phyloP scores from a whole-genome alignment of 2,113 vertebrate genomes.

The Bufo gargarizans region DNA sequence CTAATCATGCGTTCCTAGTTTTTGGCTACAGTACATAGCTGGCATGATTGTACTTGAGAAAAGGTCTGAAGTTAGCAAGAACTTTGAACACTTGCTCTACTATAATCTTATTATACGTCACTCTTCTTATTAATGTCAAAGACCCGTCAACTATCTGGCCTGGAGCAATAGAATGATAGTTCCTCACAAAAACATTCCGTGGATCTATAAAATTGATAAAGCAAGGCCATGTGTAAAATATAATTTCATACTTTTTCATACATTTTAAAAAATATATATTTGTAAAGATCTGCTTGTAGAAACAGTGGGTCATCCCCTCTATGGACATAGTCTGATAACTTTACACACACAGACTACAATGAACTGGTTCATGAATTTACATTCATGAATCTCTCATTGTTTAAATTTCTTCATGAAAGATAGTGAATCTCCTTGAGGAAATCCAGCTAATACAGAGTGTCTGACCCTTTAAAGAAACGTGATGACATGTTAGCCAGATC shows the following conservation, averaged over 20 bases:
- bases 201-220: conserved; percentile 5
- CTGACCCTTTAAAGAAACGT: not conserved
- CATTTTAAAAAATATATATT: not conserved
- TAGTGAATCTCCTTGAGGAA: not conserved
- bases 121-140: conserved; percentile 32
- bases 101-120: conserved; percentile 21
- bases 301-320: not conserved
- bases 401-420: not conserved
- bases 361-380: not conserved
- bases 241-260: not conserved
- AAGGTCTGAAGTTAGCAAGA: not conserved
- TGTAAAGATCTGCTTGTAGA: not conserved
- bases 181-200: not conserved
- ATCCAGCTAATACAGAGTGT: not conserved
- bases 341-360: not conserved
- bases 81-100: not conserved
- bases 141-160: conserved; percentile 24
- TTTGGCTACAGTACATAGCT: conserved; percentile 16
- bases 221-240: not conserved
- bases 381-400: not conserved
- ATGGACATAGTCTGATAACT: not conserved
- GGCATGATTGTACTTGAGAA: not conserved
- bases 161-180: conserved; percentile 1
- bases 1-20: conserved; percentile 15
- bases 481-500: not conserved